phyloP scores from a whole-genome alignment of 2,797 vertebrate genomes.

The Microhierax caerulescens region DNA sequence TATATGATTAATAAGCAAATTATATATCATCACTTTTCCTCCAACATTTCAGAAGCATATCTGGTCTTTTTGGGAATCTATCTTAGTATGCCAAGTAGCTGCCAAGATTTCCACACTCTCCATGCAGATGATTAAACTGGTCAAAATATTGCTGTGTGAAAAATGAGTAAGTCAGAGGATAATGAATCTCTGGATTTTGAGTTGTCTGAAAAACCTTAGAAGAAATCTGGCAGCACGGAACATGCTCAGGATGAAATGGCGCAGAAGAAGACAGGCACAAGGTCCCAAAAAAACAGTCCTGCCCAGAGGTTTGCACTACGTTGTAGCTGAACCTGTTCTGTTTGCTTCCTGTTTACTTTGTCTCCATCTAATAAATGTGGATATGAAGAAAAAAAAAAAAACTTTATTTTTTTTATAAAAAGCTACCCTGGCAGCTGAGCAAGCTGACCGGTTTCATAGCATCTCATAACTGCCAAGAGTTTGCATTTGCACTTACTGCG shows the following conservation, averaged over 20 bases:
- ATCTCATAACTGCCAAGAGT: neutral
- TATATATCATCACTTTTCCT: constrained; percentile 47
- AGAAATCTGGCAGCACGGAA: neutral
- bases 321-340: neutral
- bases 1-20: constrained; percentile 64
- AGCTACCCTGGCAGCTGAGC: too few relatives aligned
- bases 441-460: accelerated
- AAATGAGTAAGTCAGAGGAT: constrained; percentile 38
- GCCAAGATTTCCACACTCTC: constrained; percentile 55
- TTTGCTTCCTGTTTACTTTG: neutral
- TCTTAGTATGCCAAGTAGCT: constrained; percentile 63
- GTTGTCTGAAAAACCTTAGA: neutral
- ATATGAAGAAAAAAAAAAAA: neutral
- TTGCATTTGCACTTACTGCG: too few relatives aligned
- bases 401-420: neutral
- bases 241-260: neutral
- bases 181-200: constrained; percentile 51
- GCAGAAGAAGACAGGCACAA: neutral
- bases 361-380: neutral
- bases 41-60: constrained; percentile 36
- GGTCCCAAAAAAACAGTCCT: neutral
- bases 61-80: constrained; percentile 62
- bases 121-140: constrained; percentile 59
- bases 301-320: neutral
- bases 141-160: constrained; percentile 66